A percentile compares a stretch with the other conserved stretches of the same genome.
Evolutionary conservation across 2,888 invertebrate genomes (phyloP).

Genomic region (Melikaiella ostensackeni): DNA sequence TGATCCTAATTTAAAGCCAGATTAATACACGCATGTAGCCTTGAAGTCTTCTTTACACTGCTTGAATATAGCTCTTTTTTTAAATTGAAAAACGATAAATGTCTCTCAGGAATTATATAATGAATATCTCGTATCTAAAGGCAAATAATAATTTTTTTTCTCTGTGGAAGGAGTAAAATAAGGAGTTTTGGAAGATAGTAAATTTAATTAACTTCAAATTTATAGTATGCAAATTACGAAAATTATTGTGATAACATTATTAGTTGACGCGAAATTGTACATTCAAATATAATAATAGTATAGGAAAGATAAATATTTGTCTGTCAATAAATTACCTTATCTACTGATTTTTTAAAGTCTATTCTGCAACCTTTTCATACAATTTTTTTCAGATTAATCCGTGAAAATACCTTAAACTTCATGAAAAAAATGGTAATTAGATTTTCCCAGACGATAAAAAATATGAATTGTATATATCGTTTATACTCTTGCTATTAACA

Average conservation of each 20-base stretch:
- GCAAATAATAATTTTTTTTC: neutral
- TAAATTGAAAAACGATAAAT: constrained; percentile 21
- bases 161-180: neutral
- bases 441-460: neutral
- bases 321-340: constrained; percentile 11
- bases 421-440: no score
- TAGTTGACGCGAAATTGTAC: no score
- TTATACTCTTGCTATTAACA: no score
- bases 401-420: no score
- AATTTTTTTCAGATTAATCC: no score
- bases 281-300: no score
- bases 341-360: neutral
- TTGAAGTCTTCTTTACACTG: neutral
- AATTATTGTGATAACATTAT: no score
- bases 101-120: neutral
- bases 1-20: constrained; percentile 29
- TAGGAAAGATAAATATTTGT: neutral
- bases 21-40: neutral
- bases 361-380: neutral
- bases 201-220: neutral
- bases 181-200: neutral
- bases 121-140: neutral
- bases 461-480: neutral
- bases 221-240: neutral
- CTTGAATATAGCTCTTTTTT: constrained; percentile 9